Base-by-base conservation (phyloP, 2,888 invertebrate genomes). In the Mesochorus sp. region DNA sequence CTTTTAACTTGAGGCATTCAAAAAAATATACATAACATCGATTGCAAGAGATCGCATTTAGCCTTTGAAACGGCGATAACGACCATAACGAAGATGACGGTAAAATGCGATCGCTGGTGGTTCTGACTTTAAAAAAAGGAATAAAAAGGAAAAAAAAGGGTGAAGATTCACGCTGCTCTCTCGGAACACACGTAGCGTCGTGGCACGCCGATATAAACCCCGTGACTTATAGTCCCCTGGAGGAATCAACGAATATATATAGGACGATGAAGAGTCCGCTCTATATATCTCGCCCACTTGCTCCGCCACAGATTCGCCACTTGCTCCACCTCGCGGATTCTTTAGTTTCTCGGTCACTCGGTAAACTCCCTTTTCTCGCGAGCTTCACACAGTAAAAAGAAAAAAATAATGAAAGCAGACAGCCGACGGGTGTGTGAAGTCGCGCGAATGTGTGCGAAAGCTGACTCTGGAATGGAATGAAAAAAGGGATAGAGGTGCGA, bases 221-320 rank as follows among this genome's bases (percentile, higher is more conserved):
- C 59, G 55, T 80, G 66, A 74, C 61, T 53, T 76, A 74, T 37
- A 71, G 53, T 53, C 39, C 76, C 71, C 66, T 14, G 44, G 76
- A 74, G 70, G 74, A 76, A 74, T 80, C 76, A 77, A 61, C 68
- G 70, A n/a, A n/a, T n/a, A n/a, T n/a, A n/a, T n/a, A n/a, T 59
- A 26, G 61, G 31, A 68, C 61, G 68, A 61, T 61, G 66, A 44
- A 19, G 57, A 57, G 39, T 28, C 12, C 26, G 31, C 21, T 42
- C 37, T 68, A 24, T 51, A 37, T 42, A 1, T 47, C 59, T 17
- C 19, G 12, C 62, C 19, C 31, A 6, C 37, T 47, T 26, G 57
- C 26, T 26, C 59, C 3, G n/a, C 17, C 19, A 34, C 10, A 31
- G 53, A 61, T 71, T 55, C 55, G n/a, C 19, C 31, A 6, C 37